Percentiles rank a stretch among this genome's conserved stretches.
Evolutionary conservation across 2,888 invertebrate species (phyloP).

Genomic region (Amiota mariae): DNA sequence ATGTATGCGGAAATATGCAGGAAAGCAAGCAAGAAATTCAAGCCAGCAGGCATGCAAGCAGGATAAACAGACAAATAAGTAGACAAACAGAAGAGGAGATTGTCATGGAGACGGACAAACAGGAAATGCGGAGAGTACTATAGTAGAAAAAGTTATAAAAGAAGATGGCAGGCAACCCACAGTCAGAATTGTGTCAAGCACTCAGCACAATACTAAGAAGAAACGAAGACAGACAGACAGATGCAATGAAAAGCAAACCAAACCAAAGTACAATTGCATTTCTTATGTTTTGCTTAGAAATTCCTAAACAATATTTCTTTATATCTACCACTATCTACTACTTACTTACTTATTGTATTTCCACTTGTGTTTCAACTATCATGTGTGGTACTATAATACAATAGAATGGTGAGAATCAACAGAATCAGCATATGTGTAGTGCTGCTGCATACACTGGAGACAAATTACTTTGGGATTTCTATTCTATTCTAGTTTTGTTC

Average conservation of each 20-base stretch:
- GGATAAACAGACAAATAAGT: slow-evolving; percentile 20
- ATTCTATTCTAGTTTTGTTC: too few relatives aligned
- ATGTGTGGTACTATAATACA: too few relatives aligned
- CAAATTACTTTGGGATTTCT: not conserved
- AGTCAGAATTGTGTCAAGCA: too few relatives aligned
- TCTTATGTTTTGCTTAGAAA: not conserved
- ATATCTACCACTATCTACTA: not conserved
- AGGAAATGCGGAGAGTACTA: not conserved
- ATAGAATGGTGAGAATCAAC: too few relatives aligned
- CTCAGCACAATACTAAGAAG: slow-evolving; percentile 44
- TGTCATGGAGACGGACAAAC: slow-evolving; percentile 2
- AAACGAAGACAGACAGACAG: slow-evolving; percentile 32
- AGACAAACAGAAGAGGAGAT: not conserved
- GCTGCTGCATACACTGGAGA: not conserved
- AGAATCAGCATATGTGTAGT: too few relatives aligned
- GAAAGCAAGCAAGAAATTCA: slow-evolving; percentile 50
- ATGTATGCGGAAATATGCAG: slow-evolving; percentile 56
- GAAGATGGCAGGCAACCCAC: not conserved
- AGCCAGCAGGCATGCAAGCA: slow-evolving; percentile 37
- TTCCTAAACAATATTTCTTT: too few relatives aligned
- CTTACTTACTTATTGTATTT: not conserved
- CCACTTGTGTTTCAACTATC: too few relatives aligned
- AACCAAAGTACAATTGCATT: not conserved
- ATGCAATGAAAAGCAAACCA: slow-evolving; percentile 42
- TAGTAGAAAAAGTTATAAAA: slow-evolving; percentile 3